Percentiles rank a stretch among this genome's conserved stretches.
phyloP scores from a whole-genome alignment of 2,888 invertebrate genomes.

The Sminthurinus aureus region DNA sequence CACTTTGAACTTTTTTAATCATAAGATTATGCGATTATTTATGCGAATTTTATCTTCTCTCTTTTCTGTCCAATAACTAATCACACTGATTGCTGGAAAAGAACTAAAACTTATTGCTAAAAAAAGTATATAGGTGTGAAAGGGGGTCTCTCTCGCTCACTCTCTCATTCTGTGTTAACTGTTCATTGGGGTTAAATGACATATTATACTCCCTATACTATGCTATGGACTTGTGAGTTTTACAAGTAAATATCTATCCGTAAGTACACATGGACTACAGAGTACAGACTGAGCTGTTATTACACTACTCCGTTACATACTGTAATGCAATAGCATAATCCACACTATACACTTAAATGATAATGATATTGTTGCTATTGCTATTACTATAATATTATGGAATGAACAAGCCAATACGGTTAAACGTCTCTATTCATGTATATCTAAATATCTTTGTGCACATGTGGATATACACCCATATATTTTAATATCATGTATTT shows the following conservation, averaged over 20 bases:
- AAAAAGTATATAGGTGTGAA: slow-evolving; percentile 28
- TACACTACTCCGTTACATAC: no score
- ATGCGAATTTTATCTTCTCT: background rate
- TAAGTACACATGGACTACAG: no score
- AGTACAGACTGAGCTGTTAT: no score
- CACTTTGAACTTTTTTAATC: background rate
- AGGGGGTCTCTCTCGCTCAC: background rate
- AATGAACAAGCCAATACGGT: no score
- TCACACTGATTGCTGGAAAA: slow-evolving; percentile 23
- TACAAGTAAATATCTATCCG: no score
- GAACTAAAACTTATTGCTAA: slow-evolving; percentile 7
- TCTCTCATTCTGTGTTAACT: slow-evolving; percentile 12
- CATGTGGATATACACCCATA: no score
- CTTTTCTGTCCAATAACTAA: background rate
- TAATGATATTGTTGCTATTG: background rate
- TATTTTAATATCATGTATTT: no score
- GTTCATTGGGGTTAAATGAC: slow-evolving; percentile 38
- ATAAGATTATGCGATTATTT: background rate
- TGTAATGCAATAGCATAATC: no score
- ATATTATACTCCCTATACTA: background rate
- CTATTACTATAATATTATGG: background rate
- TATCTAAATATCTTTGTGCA: no score
- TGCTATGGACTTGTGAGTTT: no score
- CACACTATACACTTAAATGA: slow-evolving; percentile 2
- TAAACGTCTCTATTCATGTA: no score